Evolutionary conservation across 2,888 invertebrate species (phyloP).

Genomic region (Nesidiocoris tenuis): DNA sequence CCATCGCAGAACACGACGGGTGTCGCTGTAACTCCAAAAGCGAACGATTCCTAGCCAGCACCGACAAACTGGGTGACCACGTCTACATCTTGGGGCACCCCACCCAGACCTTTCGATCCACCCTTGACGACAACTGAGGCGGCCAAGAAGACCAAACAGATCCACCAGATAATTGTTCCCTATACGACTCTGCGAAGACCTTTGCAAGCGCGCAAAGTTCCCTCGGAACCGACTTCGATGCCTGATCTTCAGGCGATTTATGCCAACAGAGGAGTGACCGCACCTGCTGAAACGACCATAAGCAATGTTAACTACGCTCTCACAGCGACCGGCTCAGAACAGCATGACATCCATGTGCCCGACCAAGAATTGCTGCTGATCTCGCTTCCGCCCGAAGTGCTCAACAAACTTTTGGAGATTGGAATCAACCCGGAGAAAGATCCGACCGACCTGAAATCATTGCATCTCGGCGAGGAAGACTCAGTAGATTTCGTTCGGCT

Average conservation of each 20-base stretch:
- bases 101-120: slow-evolving; percentile 41
- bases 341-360: slow-evolving; percentile 45
- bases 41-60: slow-evolving; percentile 5
- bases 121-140: slow-evolving; percentile 53
- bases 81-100: slow-evolving; percentile 31
- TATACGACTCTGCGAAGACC: slow-evolving; percentile 62
- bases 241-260: slow-evolving; percentile 47
- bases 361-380: slow-evolving; percentile 39
- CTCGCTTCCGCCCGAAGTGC: slow-evolving; percentile 48
- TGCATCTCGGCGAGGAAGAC: slow-evolving; percentile 57
- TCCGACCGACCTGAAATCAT: slow-evolving; percentile 58
- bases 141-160: slow-evolving; percentile 62
- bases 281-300: slow-evolving; percentile 38
- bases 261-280: slow-evolving; percentile 46
- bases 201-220: slow-evolving; percentile 57
- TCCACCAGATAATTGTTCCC: slow-evolving; percentile 75
- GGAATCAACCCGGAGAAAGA: slow-evolving; percentile 30
- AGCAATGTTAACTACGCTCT: slow-evolving; percentile 45
- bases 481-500: slow-evolving; percentile 71
- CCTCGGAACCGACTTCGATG: slow-evolving; percentile 51
- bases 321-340: slow-evolving; percentile 49
- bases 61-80: slow-evolving; percentile 19
- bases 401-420: slow-evolving; percentile 47
- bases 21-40: slow-evolving; percentile 14
- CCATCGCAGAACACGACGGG: slow-evolving; percentile 17